Conservation (phyloP, 2,797 vertebrate genomes). For the Furcifer pardalis region DNA sequence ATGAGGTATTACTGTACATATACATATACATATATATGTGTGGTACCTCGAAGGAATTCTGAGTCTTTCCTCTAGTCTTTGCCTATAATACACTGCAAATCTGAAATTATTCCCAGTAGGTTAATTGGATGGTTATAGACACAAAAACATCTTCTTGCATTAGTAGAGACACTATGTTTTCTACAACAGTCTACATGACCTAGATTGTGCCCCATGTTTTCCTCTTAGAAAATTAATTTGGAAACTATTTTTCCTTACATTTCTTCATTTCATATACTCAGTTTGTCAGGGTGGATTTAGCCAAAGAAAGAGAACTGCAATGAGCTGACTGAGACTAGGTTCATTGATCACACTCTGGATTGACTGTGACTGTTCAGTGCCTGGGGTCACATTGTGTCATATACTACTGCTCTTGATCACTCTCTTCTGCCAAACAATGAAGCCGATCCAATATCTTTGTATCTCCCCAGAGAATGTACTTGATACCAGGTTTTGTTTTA, state of each 20-base stretch:
- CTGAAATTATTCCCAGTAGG: neutral
- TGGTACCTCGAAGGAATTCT: neutral
- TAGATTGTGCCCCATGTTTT: neutral
- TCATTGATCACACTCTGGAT: slow-evolving; percentile 17
- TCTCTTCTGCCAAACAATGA: neutral
- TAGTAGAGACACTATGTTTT: neutral
- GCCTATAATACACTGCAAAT: neutral
- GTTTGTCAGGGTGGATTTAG: neutral
- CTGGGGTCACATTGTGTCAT: slow-evolving; percentile 4
- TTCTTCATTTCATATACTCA: neutral
- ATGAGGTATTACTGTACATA: too few species aligned
- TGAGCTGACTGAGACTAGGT: neutral
- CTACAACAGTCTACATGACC: neutral
- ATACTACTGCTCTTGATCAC: neutral
- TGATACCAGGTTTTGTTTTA: slow-evolving; percentile 10
- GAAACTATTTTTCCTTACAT: neutral
- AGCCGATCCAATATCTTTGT: slow-evolving; percentile 7
- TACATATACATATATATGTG: too few species aligned
- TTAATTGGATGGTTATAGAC: neutral
- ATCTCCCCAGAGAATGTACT: neutral
- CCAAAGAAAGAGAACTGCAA: neutral
- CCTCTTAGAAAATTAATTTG: neutral
- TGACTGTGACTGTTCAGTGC: slow-evolving; percentile 21
- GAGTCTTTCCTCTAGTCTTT: too few species aligned
- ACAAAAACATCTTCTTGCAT: neutral